phyloP scores from a whole-genome alignment of 2,797 vertebrate species.

The Hafferia zeledoni region DNA sequence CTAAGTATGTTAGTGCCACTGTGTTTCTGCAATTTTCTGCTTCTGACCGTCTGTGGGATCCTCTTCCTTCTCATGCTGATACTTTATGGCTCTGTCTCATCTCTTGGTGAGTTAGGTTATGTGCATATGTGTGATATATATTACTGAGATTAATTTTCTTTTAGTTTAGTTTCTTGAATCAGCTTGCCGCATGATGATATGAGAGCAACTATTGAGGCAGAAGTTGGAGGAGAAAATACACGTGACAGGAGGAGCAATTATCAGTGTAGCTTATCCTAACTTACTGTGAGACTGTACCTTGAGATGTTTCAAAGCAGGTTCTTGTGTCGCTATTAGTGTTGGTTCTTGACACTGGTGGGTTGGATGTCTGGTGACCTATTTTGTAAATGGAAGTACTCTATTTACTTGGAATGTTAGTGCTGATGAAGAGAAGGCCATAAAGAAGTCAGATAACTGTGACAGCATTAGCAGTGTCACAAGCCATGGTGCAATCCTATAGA shows the following conservation, averaged over 20 bases:
- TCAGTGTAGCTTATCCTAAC: neutral
- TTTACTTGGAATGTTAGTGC: neutral
- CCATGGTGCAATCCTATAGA: neutral
- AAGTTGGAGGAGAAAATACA: neutral
- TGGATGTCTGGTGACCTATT: neutral
- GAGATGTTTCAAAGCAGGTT: neutral
- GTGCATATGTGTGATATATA: neutral
- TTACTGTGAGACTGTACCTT: neutral
- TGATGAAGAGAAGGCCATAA: neutral
- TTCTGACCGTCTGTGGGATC: neutral
- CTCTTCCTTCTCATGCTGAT: neutral
- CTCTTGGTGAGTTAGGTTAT: neutral
- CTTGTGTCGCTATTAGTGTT: neutral
- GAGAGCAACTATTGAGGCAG: neutral
- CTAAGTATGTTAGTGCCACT: neutral
- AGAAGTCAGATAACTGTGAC: neutral
- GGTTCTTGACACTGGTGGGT: neutral
- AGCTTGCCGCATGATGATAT: neutral
- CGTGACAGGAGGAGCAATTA: accelerated
- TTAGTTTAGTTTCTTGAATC: neutral
- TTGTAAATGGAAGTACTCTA: neutral
- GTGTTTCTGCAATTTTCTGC: neutral
- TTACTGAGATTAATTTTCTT: neutral
- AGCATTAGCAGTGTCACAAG: neutral
- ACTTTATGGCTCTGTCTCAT: neutral